Percentiles rank a stretch among this genome's conserved stretches.
These are phyloP conservation scores for Eucera pruinosa DNA, from an alignment of 2,888 invertebrate genomes.

Conservation along the genomic window DNA sequence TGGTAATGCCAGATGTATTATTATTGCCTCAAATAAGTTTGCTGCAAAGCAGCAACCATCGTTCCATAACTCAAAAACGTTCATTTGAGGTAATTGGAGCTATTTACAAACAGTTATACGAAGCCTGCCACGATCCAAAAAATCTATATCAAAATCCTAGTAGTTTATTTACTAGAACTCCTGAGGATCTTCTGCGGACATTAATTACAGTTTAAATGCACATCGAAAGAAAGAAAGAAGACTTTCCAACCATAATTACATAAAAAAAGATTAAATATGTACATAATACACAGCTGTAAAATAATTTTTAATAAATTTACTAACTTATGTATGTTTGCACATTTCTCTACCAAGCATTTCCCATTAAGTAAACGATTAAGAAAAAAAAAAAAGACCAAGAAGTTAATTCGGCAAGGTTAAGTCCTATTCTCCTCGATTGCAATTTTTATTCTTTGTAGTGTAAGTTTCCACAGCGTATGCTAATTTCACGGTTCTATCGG, in stretches of 20 bases:
- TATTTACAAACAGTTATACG: slow-evolving; percentile 94
- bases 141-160: slow-evolving; percentile 92
- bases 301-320: slow-evolving; percentile 57
- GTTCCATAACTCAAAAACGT: slow-evolving; percentile 89
- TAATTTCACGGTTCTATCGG: not conserved
- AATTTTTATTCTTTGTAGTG: not conserved
- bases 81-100: slow-evolving; percentile 94
- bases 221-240: not conserved
- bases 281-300: slow-evolving; percentile 36
- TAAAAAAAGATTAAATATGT: slow-evolving; percentile 14
- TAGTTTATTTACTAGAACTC: slow-evolving; percentile 90
- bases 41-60: slow-evolving; percentile 92
- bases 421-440: not conserved
- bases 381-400: not conserved
- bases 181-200: slow-evolving; percentile 89
- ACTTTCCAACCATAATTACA: not conserved
- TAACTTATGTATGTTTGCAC: slow-evolving; percentile 8
- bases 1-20: slow-evolving; percentile 93
- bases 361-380: too few species aligned
- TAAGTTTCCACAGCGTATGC: not conserved
- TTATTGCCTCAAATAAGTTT: slow-evolving; percentile 94
- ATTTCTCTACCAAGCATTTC: not conserved
- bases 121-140: slow-evolving; percentile 90
- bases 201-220: slow-evolving; percentile 76
- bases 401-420: slow-evolving; percentile 1